phyloP scores from a whole-genome alignment of 2,797 vertebrate genomes.

The Phoeniculus purpureus region DNA sequence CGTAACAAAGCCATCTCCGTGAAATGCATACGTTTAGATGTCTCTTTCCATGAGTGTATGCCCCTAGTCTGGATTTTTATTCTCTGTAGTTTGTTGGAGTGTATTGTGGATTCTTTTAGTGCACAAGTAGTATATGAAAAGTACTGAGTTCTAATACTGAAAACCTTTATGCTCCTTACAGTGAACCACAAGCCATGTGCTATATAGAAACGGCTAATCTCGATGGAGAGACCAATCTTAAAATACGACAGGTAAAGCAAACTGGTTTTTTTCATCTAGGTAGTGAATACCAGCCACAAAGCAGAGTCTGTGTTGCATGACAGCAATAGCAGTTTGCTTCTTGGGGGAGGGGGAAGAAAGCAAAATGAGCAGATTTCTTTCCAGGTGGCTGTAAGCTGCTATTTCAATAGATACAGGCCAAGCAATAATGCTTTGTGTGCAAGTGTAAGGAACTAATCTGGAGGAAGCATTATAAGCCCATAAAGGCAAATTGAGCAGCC shows the following conservation, averaged over 20 bases:
- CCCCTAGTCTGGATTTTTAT: neutral
- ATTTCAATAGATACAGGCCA: neutral
- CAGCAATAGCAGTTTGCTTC: fast-evolving
- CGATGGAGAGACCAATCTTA: conserved; percentile 97
- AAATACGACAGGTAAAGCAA: conserved; percentile 92
- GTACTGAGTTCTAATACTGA: neutral
- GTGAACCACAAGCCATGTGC: conserved; percentile 99
- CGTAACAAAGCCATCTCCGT: neutral
- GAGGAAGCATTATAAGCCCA: neutral
- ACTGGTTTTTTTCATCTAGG: neutral
- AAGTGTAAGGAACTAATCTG: neutral
- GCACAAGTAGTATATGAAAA: neutral
- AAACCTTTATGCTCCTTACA: conserved; percentile 62
- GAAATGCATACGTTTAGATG: neutral
- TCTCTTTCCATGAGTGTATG: neutral
- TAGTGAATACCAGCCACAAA: neutral
- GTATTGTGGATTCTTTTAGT: neutral
- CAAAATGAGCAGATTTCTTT: neutral
- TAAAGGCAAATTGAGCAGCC: neutral
- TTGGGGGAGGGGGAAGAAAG: neutral
- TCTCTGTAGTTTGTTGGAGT: neutral
- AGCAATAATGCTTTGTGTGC: neutral
- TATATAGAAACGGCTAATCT: conserved; percentile 98
- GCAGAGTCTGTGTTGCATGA: neutral
- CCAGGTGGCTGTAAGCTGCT: neutral